Evolutionary conservation across 2,113 vertebrate genomes (phyloP), one percentile per base, ranked within the genome.

Genomic region (Mungos mungo): DNA sequence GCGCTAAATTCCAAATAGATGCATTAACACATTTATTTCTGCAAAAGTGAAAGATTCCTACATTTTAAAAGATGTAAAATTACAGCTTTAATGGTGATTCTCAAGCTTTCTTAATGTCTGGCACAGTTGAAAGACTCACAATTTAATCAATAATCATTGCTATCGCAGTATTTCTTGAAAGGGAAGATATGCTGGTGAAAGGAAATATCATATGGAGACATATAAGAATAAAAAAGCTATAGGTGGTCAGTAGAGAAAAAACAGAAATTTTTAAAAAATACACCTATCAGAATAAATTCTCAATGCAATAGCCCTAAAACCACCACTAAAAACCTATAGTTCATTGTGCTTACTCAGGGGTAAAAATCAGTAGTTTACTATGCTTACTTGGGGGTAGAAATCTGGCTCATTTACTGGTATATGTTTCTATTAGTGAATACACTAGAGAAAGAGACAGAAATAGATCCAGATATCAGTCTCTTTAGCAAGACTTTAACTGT

Each of bases 1-100:
- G 1, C 12, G 57, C 21, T 88, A 72, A 54, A 66, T 92, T 94
- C 35, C 35, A 29, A 79, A 6, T n/a, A 57, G 27, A 86, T 82
- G 84, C 93, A 69, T 88, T 16, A 74, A 88, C 80, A 74, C 7
- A 74, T 86, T 50, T 69, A 52, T 82, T 87, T 90, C 35, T 96
- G 7, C 8, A 93, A 94, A 96, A 82, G 33, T 77, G 54, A 92
- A 93, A 93, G 2, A 45, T 84, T 45, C 69, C 33, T 86, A 84
- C n/a, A 65, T 65, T 86, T 90, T 88, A 57, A 90, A 77, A 35
- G 10, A 90, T 88, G 5, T 31, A 91, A 93, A 92, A 68, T 92
- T 84, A 80, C 21, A 87, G 76, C 1, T 82, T 93, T 86, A 29
- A 23, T 74, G 4, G 31, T 29, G 7, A 94, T 89, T 81, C 38